Percentiles rank a stretch among this genome's conserved stretches.
These are phyloP conservation scores for Chrysina gloriosa DNA, from an alignment of 2,888 invertebrate genomes.

Conservation along the genomic window DNA sequence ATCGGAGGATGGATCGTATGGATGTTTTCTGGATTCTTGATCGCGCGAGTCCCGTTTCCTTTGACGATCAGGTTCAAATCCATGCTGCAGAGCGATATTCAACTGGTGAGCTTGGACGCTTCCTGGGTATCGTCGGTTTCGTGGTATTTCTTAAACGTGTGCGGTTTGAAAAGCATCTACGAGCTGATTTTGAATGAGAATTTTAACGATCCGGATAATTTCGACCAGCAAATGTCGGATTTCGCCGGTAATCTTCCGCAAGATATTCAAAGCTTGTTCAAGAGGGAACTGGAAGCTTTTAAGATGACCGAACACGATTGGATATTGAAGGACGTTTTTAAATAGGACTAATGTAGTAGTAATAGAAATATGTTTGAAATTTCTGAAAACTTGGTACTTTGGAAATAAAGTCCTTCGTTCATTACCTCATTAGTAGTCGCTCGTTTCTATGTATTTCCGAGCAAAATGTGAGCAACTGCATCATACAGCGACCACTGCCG, in stretches of 20 bases:
- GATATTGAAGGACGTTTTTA: slow-evolving; percentile 77
- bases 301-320: slow-evolving; percentile 94
- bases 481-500: too few species aligned
- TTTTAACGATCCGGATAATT: slow-evolving; percentile 85
- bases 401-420: too few species aligned
- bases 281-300: slow-evolving; percentile 97
- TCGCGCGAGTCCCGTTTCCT: slow-evolving; percentile 96
- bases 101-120: slow-evolving; percentile 91
- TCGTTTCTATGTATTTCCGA: too few species aligned
- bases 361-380: not conserved
- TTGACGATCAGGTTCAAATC: slow-evolving; percentile 96
- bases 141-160: slow-evolving; percentile 99
- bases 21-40: slow-evolving; percentile 71
- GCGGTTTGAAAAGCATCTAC: slow-evolving; percentile 95
- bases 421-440: too few species aligned
- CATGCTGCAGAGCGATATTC: slow-evolving; percentile 97
- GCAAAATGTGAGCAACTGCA: too few species aligned
- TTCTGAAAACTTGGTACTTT: too few species aligned
- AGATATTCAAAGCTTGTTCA: slow-evolving; percentile 96
- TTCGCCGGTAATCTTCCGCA: slow-evolving; percentile 94
- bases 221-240: slow-evolving; percentile 94
- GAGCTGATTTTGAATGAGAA: slow-evolving; percentile 95
- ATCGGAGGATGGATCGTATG: slow-evolving; percentile 99
- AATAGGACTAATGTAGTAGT: not conserved
- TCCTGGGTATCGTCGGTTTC: slow-evolving; percentile 99